phyloP scores from a whole-genome alignment of 2,113 vertebrate species.

The Notiomystis cincta region DNA sequence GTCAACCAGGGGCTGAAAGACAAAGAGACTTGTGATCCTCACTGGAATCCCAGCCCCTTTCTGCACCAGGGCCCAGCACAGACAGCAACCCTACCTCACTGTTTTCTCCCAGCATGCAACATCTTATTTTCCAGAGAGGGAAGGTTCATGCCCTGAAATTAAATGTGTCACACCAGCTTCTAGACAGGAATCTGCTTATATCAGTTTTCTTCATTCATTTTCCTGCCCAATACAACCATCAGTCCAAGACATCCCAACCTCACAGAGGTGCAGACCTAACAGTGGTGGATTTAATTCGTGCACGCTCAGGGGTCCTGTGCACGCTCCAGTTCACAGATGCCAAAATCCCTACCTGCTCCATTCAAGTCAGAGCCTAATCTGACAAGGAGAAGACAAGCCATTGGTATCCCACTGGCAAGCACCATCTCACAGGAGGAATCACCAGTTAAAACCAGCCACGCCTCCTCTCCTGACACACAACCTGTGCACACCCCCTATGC shows the following conservation, averaged over 20 bases:
- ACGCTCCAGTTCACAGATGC: background rate
- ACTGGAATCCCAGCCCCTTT: background rate
- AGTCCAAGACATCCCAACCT: background rate
- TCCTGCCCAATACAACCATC: background rate
- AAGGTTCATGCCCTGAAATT: background rate
- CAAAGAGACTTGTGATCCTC: background rate
- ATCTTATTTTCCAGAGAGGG: background rate
- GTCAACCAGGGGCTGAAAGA: background rate
- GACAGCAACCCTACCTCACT: fast-evolving
- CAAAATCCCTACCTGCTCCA: background rate
- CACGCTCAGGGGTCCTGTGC: background rate
- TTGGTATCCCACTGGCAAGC: background rate
- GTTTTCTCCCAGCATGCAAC: background rate
- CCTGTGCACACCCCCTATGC: background rate
- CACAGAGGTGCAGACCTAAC: background rate
- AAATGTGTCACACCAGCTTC: background rate
- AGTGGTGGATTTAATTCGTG: background rate
- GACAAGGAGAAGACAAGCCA: background rate
- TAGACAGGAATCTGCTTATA: background rate
- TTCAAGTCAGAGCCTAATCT: background rate
- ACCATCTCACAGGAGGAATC: background rate
- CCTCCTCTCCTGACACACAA: background rate
- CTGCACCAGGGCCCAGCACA: background rate
- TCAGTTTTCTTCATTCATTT: background rate
- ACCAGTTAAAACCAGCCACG: background rate